Percentiles rank a stretch among this genome's conserved stretches.
phyloP scores from a whole-genome alignment of 2,888 invertebrate genomes.

The Lomographa bimaculata region DNA sequence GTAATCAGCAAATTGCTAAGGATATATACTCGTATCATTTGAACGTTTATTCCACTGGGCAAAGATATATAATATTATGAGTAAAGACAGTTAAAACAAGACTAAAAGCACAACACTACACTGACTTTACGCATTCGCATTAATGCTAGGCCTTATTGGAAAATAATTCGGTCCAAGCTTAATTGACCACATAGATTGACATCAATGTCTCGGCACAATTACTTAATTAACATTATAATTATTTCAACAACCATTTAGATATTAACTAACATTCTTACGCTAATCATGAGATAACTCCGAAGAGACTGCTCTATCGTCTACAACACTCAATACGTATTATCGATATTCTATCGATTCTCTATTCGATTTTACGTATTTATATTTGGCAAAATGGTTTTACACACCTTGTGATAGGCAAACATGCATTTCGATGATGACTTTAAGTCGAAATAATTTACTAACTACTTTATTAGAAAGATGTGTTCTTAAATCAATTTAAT shows the following conservation, averaged over 20 bases:
- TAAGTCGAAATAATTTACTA: conserved; percentile 66
- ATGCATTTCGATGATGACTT: conserved; percentile 58
- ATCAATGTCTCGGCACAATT: conserved; percentile 55
- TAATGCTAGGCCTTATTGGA: conserved; percentile 61
- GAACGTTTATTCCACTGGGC: conserved; percentile 9
- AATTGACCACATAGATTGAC: conserved; percentile 79
- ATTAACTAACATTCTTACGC: conserved; percentile 68
- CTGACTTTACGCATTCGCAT: conserved; percentile 47
- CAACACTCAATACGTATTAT: conserved; percentile 55
- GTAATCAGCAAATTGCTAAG: too few species aligned
- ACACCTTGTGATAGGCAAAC: conserved; percentile 51
- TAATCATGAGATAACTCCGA: conserved; percentile 69
- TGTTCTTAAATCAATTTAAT: conserved; percentile 26
- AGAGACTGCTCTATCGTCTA: conserved; percentile 61
- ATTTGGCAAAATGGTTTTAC: conserved; percentile 74
- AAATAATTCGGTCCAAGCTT: conserved; percentile 67
- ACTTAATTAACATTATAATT: conserved; percentile 47
- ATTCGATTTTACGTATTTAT: conserved; percentile 64
- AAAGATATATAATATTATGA: conserved; percentile 18
- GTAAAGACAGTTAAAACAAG: conserved; percentile 32
- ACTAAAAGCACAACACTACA: conserved; percentile 55
- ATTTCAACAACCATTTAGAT: conserved; percentile 76
- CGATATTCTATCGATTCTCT: conserved; percentile 47
- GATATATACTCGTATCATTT: too few species aligned
- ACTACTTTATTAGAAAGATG: conserved; percentile 53